Base-by-base conservation (phyloP, 2,113 vertebrate species). In the Clupea harengus region DNA sequence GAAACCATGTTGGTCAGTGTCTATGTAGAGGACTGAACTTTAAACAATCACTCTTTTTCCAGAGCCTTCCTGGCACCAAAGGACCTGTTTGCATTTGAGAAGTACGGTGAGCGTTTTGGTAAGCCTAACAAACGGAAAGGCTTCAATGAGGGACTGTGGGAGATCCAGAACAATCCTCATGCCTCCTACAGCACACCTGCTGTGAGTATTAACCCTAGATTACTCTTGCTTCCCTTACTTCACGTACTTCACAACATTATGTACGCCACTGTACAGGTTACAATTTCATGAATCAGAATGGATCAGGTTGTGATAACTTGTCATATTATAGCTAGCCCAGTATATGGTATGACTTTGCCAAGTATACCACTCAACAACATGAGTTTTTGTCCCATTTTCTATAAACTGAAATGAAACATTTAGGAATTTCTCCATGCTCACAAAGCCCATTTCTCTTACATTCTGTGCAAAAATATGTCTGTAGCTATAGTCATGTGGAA, bases 71-170 rank as follows among this genome's bases (percentile, higher is more conserved):
- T 99, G 87, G 97, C 97, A 86, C 93, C 97, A 83, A 99, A 99
- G 93, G 98, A 99, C 92, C 95, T 99, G 83, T 99, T 99, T 91
- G 95, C 93, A 22, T 99, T 98, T 47, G 98, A 99, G 85, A 99
- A 99, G 45, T 97, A 95, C 85, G 96, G 95, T 83, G 98, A 99
- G 46, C 98, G 97, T 88, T 99, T 98, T 6, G 98, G 98, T 46
- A 99, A 99, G 84, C 97, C 98, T 84, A 99, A 99, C 95, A 99
- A 99, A 94, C 95, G 98, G 88, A 99, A 99, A 96, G 98, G 98
- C 82, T 99, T 99, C 94, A 99, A 99, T 86, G 98, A 99, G 90
- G 98, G 98, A 81, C 94, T 99, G 91, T 99, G 98, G 97, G 98
- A 99, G 92, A 99, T 99, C 89, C 97, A 99, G 93, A 99, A 98